Evolutionary conservation across 2,113 vertebrate genomes (phyloP), one percentile per base, ranked within the genome.

Genomic region (Copsychus sechellarum): DNA sequence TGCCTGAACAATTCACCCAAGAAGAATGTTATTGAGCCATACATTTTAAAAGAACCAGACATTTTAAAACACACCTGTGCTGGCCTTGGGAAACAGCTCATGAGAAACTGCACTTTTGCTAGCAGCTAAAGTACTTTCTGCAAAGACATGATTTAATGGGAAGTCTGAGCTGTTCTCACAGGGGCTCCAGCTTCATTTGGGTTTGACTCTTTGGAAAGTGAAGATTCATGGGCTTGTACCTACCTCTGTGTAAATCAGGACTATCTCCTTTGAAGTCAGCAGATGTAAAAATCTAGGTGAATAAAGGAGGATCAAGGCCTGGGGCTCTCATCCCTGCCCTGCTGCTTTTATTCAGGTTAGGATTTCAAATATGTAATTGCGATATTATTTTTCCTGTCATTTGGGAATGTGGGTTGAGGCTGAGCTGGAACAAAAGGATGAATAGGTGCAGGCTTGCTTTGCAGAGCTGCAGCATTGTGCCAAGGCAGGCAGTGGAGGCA

Each of bases 271-370:
- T 96, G 91, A 97, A 95, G 86, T 86, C 48, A 90, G 69, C 43
- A 80, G 60, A 82, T 76, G 62, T 82, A 93, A 85, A 95, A 90
- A 81, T 66, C 48, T 50, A 57, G 7, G 38, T 42, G 57, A 89
- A 89, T 67, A 91, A 88, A 95, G 65, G 45, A 64, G 62, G 90
- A 88, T 86, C 67, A 76, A 87, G 71, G 82, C 94, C 87, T 0
- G 6, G 8, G 91, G 87, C 89, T 93, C 66, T 81, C 10, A 86
- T 92, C 89, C 73, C 56, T 84, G 60, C 64, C 62, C 80, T 84
- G 70, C 73, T 93, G 88, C 80, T 88, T 97, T 90, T 94, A 90
- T 94, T 96, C 76, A 65, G 66, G 51, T 91, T 94, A 96, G 90
- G 57, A 90, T 95, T 97, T 97, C 94, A 95, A 93, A 96, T 19